Evolutionary conservation across 2,113 vertebrate genomes (phyloP).

Genomic region (Grallaria varia): DNA sequence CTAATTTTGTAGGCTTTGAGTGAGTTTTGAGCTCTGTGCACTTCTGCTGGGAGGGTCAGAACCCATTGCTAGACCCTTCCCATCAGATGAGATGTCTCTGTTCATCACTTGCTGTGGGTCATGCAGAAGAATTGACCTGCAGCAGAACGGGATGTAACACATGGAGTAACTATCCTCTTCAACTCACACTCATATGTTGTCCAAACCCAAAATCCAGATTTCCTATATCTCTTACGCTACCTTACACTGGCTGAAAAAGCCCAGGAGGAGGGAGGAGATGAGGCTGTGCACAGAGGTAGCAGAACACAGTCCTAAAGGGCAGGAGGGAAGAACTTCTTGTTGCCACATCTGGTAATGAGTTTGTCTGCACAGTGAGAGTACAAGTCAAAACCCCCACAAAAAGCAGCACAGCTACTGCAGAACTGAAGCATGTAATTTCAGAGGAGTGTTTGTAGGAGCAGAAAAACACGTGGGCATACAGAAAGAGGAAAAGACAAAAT

Average conservation of each 20-base stretch:
- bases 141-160: background rate
- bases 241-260: background rate
- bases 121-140: background rate
- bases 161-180: background rate
- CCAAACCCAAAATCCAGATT: background rate
- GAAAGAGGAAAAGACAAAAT: conserved; percentile 28
- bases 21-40: background rate
- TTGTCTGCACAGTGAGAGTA: background rate
- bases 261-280: background rate
- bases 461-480: background rate
- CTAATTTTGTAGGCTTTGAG: background rate
- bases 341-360: background rate
- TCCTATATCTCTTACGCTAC: background rate
- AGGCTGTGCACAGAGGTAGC: background rate
- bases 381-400: background rate
- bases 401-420: background rate
- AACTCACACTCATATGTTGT: background rate
- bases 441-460: conserved; percentile 12
- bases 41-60: background rate
- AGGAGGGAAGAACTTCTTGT: background rate
- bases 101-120: background rate
- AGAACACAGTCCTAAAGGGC: background rate
- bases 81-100: background rate
- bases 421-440: conserved; percentile 29
- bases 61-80: background rate